Evolutionary conservation across 2,113 vertebrate species (phyloP), one percentile per base, ranked within the genome.

Genomic region (Halcyon malimbica): DNA sequence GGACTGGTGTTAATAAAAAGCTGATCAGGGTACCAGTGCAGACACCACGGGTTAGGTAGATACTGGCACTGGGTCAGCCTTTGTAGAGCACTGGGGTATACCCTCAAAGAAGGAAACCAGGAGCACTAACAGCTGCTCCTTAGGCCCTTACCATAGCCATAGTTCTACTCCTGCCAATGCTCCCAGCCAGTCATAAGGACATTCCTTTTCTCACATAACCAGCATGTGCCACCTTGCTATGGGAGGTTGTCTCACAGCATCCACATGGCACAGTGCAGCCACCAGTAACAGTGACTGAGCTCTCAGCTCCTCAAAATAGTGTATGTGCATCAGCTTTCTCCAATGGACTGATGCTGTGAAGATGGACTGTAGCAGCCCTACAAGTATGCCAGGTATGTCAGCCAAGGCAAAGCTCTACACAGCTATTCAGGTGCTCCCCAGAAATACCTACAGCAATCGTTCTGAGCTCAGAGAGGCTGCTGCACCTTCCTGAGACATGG

Each of bases 211-310:
- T 77, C 60, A 71, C 20, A 42, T 20, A 81, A 62, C 24, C 37
- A 59, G 2, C 0, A 0, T 25, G 50, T 46, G 37, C 37, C 77
- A 57, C 28, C 11, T 33, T 42, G n/a, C 51, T 42, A 2, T 18
- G 26, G n/a, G 39, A 84, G 13, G 33, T 21, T 57, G 53, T 77
- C 54, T 83, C 75, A 50, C 24, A 80, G 76, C 44, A 50, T 39
- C 60, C 42, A 23, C 2, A 3, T 12, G 39, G 56, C 64, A 83
- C 64, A n/a, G 41, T 9, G 44, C 19, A 70, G 64, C 51, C 71
- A 73, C 42, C 54, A 68, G 26, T 44, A 57, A 16, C 46, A 35
- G 44, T 12, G 77, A 48, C 42, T 28, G 63, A 90, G 33, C 62
- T 64, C 28, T 64, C 51, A 53, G 70, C 67, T 78, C 65, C 62